Conservation (phyloP, 2,888 invertebrate species). For the Spialia ferax region DNA sequence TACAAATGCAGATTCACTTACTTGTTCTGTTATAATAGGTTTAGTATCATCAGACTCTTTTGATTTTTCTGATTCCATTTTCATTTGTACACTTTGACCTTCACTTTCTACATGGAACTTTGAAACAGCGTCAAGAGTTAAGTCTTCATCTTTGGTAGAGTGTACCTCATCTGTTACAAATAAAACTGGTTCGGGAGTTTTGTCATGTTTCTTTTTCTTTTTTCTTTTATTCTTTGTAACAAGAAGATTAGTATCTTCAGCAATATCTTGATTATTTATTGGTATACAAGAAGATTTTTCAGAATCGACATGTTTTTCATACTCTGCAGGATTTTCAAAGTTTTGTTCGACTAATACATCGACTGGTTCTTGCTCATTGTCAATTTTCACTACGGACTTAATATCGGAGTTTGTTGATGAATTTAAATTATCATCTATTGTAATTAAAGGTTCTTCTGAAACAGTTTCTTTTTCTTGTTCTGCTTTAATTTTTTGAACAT, state of each 20-base stretch:
- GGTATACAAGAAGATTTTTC: background rate
- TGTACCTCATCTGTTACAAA: conserved; percentile 42
- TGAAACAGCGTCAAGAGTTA: background rate
- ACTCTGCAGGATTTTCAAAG: background rate
- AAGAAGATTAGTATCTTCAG: conserved; percentile 2
- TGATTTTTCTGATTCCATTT: background rate
- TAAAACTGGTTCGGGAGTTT: conserved; percentile 32
- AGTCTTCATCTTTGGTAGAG: background rate
- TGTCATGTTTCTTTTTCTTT: conserved; percentile 50
- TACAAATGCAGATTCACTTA: background rate
- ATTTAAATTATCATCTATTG: background rate
- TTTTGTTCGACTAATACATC: background rate
- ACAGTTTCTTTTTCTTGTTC: background rate
- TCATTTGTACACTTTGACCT: background rate
- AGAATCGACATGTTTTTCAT: background rate
- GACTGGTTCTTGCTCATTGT: background rate
- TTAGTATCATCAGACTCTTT: conserved; percentile 4
- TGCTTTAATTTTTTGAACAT: conserved; percentile 9
- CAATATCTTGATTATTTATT: background rate
- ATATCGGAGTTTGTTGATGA: background rate
- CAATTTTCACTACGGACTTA: background rate
- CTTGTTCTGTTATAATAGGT: conserved; percentile 3
- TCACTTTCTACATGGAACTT: conserved; percentile 2
- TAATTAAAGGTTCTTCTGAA: background rate
- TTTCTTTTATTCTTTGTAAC: conserved; percentile 48